Evolutionary conservation across 2,113 vertebrate genomes (phyloP).

Genomic region (Gavialis gangeticus): DNA sequence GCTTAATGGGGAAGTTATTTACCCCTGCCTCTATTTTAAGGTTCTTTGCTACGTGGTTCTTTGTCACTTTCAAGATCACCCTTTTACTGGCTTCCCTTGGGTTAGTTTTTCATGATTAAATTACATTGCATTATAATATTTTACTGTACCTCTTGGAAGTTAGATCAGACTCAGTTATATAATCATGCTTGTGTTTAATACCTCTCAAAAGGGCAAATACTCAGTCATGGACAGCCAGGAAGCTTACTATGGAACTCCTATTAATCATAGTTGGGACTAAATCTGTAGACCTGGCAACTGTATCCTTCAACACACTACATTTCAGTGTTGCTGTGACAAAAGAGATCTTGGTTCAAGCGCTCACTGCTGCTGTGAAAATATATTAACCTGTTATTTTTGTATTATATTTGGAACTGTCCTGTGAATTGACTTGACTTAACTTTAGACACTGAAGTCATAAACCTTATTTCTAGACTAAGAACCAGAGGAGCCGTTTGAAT

Average conservation of each 20-base stretch:
- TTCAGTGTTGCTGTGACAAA: neutral
- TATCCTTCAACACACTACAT: neutral
- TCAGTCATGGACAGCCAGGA: accelerated
- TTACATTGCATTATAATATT: neutral
- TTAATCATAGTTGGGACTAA: neutral
- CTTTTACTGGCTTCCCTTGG: neutral
- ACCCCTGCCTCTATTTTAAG: neutral
- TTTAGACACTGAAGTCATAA: neutral
- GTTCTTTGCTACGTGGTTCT: neutral
- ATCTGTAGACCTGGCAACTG: neutral
- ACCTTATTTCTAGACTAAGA: neutral
- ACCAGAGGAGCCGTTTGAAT: neutral
- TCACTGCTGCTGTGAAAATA: neutral
- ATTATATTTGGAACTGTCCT: neutral
- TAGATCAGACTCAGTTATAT: neutral
- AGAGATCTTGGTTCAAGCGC: neutral
- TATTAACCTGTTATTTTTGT: neutral
- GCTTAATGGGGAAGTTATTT: neutral
- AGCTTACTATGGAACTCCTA: neutral
- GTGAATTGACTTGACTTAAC: neutral
- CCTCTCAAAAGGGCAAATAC: neutral
- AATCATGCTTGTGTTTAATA: neutral
- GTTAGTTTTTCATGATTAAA: neutral
- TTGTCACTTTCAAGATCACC: neutral
- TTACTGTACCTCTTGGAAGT: neutral